phyloP scores from a whole-genome alignment of 2,888 invertebrate genomes.

The Heteromurus nitidus region DNA sequence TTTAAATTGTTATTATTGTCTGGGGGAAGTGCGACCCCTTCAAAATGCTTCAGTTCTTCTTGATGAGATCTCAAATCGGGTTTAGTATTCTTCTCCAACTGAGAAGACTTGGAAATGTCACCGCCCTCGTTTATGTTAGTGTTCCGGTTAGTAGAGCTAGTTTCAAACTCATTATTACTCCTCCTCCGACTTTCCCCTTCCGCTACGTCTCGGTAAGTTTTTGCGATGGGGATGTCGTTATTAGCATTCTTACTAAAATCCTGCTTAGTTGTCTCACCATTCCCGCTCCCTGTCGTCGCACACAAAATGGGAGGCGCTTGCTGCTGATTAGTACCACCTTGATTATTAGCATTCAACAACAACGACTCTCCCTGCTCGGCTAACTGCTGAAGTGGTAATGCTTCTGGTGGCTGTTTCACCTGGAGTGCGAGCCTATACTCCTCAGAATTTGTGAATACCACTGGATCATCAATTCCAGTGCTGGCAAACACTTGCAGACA shows the following conservation, averaged over 20 bases:
- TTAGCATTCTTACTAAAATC: not conserved
- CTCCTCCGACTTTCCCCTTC: not conserved
- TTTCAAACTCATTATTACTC: not conserved
- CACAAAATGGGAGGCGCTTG: constrained; percentile 26
- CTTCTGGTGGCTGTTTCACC: constrained; percentile 12
- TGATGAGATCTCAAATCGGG: constrained; percentile 45
- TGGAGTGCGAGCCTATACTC: constrained; percentile 50
- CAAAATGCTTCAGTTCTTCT: constrained; percentile 54
- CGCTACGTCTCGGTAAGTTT: not conserved
- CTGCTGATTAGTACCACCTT: no score
- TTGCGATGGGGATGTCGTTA: no score
- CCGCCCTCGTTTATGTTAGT: not conserved
- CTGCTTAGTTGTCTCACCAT: not conserved
- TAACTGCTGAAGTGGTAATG: constrained; percentile 22
- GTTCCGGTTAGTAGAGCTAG: not conserved
- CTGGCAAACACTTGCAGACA: constrained; percentile 61
- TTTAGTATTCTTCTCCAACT: constrained; percentile 23
- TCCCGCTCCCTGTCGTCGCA: no score
- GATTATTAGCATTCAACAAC: no score
- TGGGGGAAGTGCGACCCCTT: constrained; percentile 36
- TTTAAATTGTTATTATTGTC: constrained; percentile 45
- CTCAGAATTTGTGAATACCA: constrained; percentile 60
- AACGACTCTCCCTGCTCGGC: no score
- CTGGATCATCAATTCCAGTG: constrained; percentile 52
- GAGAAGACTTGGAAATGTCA: constrained; percentile 37